Evolutionary conservation across 2,888 invertebrate species (phyloP).

Genomic region (Gasteruption jaculator): DNA sequence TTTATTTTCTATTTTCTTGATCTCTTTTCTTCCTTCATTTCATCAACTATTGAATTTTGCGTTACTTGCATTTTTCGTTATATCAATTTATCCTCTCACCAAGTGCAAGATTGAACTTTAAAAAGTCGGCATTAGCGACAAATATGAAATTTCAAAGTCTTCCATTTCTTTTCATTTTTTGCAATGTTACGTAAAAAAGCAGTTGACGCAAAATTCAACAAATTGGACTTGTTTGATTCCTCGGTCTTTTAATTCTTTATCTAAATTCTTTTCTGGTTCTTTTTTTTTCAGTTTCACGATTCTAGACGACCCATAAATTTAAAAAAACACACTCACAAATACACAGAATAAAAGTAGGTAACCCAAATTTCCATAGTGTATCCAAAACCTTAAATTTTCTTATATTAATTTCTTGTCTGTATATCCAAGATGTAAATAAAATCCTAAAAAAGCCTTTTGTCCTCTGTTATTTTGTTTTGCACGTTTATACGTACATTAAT

Average conservation of each 20-base stretch:
- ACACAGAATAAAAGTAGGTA: constrained; percentile 40
- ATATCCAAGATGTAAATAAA: too few species aligned
- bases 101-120: too few species aligned
- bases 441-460: too few species aligned
- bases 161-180: constrained; percentile 20
- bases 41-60: constrained; percentile 7
- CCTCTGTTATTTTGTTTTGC: too few species aligned
- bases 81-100: too few species aligned
- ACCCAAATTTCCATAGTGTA: too few species aligned
- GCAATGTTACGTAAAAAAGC: constrained; percentile 15
- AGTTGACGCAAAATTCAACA: not conserved
- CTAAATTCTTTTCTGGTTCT: constrained; percentile 26
- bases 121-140: too few species aligned
- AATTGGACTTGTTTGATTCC: not conserved
- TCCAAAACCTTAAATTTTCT: too few species aligned
- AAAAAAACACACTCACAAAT: constrained; percentile 32
- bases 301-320: constrained; percentile 42
- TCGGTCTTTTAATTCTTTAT: constrained; percentile 7
- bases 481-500: too few species aligned
- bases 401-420: too few species aligned
- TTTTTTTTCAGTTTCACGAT: constrained; percentile 45
- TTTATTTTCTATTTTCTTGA: constrained; percentile 7
- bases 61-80: constrained; percentile 2
- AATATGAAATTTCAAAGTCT: too few species aligned
- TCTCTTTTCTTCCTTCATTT: constrained; percentile 1